A percentile compares a stretch with the other conserved stretches of the same genome.
Conservation (phyloP, 2,113 vertebrate species). For the Monopterus albus region DNA sequence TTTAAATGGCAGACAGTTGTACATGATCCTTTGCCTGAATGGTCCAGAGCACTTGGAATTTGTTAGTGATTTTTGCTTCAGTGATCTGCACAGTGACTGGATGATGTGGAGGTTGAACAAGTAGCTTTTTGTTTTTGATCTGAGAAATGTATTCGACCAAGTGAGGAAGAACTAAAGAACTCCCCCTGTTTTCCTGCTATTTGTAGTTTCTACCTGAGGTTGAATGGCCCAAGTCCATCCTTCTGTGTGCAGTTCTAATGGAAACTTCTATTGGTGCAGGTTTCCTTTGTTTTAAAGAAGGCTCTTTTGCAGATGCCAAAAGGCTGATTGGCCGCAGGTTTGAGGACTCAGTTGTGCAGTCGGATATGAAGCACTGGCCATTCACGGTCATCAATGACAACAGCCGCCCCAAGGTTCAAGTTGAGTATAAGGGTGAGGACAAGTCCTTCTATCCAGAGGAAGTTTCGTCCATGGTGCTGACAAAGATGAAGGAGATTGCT, state of each 20-base stretch:
- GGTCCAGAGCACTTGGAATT: too few relatives aligned
- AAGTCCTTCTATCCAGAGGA: constrained; percentile 85
- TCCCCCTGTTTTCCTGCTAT: constrained; percentile 80
- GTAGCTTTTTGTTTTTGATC: too few relatives aligned
- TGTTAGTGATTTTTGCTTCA: too few relatives aligned
- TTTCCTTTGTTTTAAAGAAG: not conserved
- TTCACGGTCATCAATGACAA: constrained; percentile 82
- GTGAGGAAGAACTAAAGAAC: too few relatives aligned
- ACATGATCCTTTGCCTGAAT: too few relatives aligned
- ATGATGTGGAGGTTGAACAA: too few relatives aligned
- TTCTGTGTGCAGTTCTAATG: constrained; percentile 71
- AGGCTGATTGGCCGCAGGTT: constrained; percentile 84
- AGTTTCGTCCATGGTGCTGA: constrained; percentile 84
- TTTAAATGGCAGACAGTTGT: too few relatives aligned
- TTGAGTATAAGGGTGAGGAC: constrained; percentile 84
- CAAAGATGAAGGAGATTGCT: constrained; percentile 86
- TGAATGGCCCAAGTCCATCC: constrained; percentile 49
- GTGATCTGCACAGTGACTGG: too few relatives aligned
- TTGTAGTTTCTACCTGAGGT: constrained; percentile 79
- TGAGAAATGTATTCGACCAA: too few relatives aligned
- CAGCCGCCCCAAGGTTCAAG: constrained; percentile 82
- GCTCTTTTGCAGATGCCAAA: constrained; percentile 79
- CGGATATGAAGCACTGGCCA: constrained; percentile 88
- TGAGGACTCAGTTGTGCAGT: constrained; percentile 83
- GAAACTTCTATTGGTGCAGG: too few relatives aligned